phyloP scores from a whole-genome alignment of 2,888 invertebrate genomes.

The Elegia similella region DNA sequence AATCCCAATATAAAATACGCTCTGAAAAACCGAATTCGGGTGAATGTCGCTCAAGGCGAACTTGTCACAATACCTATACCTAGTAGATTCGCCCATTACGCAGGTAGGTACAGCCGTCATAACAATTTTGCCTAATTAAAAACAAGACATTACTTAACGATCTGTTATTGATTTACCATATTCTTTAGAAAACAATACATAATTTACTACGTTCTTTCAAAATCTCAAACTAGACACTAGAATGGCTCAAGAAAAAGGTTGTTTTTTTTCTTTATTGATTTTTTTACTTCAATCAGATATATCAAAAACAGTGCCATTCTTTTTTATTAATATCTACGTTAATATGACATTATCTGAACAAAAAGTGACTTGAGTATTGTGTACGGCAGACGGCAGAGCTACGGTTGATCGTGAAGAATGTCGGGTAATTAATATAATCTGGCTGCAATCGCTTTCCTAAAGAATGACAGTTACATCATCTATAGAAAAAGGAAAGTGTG shows the following conservation, averaged over 20 bases:
- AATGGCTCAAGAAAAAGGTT: too few relatives aligned
- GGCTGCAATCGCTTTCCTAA: constrained; percentile 15
- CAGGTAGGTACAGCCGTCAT: neutral
- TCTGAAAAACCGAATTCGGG: neutral
- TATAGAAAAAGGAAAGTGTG: constrained; percentile 26
- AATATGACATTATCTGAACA: too few relatives aligned
- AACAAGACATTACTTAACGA: too few relatives aligned
- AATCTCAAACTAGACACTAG: too few relatives aligned
- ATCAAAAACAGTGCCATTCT: too few relatives aligned
- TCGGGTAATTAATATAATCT: neutral
- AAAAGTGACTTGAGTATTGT: neutral
- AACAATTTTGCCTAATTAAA: neutral
- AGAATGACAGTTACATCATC: constrained; percentile 30
- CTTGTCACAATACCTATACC: neutral
- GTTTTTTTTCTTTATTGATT: too few relatives aligned
- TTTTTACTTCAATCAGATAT: too few relatives aligned
- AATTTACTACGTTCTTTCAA: too few relatives aligned
- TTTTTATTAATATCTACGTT: too few relatives aligned
- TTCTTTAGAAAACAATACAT: too few relatives aligned
- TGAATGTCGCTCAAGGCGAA: neutral
- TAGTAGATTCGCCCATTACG: neutral
- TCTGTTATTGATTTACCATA: too few relatives aligned
- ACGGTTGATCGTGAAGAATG: neutral
- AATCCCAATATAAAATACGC: neutral
- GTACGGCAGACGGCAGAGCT: neutral